Evolutionary conservation across 92 coral and sea anemone genomes (phyloP), one percentile per base, ranked within the genome.

Genomic region (Epizoanthus fatuus): DNA sequence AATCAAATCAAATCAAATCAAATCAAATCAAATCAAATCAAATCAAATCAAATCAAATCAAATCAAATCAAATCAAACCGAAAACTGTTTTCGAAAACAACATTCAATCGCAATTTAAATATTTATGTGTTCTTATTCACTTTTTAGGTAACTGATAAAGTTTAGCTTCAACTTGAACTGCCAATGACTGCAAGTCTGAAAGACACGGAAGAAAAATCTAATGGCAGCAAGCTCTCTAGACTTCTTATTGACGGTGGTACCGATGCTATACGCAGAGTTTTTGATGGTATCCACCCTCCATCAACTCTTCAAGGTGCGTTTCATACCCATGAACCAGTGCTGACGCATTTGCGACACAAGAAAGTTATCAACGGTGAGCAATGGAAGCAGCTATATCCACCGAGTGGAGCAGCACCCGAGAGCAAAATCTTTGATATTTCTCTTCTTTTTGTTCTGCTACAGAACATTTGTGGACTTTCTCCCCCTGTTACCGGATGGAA

Each of bases 361-460:
- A 63, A 57, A 20, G 68, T 78, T 11, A 77, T 89, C 7, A 85
- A 49, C 81, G 63, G 79, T 63, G 75, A 72, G 1, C 93, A 89
- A 47, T 78, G 85, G 78, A 85, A 84, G 68, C 78, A 85, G 53
- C 75, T 89, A 16, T 90, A 84, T 81, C 93, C 93, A 11, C 58
- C 86, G 17, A 73, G 53, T 25, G 63, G 63, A 13, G 89, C 75
- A 8, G 8, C 25, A 20, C 82, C 90, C 0, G 32, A 83, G 17
- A 78, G 86, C 25, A 71, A 85, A 7, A 62, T 51, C 55, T 90
- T 85, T 77, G 92, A 89, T 70, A 84, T 89, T 58, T 73, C 92
- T n/a, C 80, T 89, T 14, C 86, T 89, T 22, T 68, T 45, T 75
- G 73, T 63, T 32, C 62, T 90, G 58, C 85, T 90, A 69, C 73